These are phyloP conservation scores for Isichthys henryi DNA, from an alignment of 2,113 vertebrate genomes.

Conservation along the genomic window DNA sequence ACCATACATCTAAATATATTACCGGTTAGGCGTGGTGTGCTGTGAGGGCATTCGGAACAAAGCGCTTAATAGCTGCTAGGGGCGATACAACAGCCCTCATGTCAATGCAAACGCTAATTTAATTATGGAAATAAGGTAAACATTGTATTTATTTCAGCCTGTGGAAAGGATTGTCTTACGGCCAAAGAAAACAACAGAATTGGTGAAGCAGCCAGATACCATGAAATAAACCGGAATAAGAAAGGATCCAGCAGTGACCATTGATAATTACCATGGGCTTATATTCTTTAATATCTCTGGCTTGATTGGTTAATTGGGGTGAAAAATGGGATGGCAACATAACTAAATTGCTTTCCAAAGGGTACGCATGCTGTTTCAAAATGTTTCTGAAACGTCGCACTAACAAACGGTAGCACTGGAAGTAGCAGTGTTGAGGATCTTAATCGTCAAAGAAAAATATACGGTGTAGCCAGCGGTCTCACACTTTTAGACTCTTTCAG, in stretches of 20 bases:
- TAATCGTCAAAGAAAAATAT: background rate
- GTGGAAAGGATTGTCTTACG: background rate
- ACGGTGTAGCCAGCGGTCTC: background rate
- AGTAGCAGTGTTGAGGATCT: too few species aligned
- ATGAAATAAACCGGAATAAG: background rate
- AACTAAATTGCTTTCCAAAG: background rate
- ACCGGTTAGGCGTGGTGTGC: background rate
- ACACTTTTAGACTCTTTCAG: background rate
- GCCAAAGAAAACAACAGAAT: background rate
- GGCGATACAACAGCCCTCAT: background rate
- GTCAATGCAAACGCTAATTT: conserved; percentile 7
- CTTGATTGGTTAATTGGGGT: conserved; percentile 1
- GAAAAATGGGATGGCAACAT: background rate
- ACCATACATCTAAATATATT: conserved; percentile 15
- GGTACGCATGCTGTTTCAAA: background rate
- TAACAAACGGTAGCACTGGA: background rate
- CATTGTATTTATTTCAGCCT: background rate
- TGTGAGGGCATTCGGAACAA: background rate
- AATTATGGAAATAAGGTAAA: background rate
- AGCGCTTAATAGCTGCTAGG: background rate
- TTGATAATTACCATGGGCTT: background rate
- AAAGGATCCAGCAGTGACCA: background rate
- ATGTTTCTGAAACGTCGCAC: background rate
- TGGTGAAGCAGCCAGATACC: background rate
- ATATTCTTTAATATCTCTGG: background rate